Conservation (phyloP, 2,797 vertebrate species). For the Arremon aurantiirostris region DNA sequence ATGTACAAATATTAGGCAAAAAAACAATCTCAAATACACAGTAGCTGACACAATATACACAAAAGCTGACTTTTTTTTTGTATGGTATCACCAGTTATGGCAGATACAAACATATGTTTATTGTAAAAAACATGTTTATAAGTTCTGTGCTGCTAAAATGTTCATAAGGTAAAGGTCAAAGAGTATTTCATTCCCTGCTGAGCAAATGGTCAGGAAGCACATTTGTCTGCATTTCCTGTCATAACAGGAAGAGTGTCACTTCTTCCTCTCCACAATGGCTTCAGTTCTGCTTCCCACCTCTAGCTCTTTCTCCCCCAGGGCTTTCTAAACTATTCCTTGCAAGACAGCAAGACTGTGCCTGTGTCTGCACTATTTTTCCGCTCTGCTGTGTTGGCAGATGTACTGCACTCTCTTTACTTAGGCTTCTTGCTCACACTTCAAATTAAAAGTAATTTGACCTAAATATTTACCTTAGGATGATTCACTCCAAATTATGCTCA, state of each 20-base stretch:
- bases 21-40: not conserved
- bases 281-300: conserved; percentile 97
- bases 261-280: conserved; percentile 99
- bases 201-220: conserved; percentile 95
- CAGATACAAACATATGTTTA: conserved; percentile 68
- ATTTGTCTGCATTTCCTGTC: conserved; percentile 99
- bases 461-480: conserved; percentile 76
- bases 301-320: conserved; percentile 87
- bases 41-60: not conserved
- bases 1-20: not conserved
- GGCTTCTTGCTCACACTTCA: conserved; percentile 52
- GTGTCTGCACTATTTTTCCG: conserved; percentile 58
- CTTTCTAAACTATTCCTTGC: conserved; percentile 78
- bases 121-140: conserved; percentile 78
- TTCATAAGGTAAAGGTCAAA: conserved; percentile 79
- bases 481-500: conserved; percentile 82
- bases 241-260: conserved; percentile 99
- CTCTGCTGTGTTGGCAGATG: conserved; percentile 62
- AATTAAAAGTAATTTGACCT: conserved; percentile 71
- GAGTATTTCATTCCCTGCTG: conserved; percentile 80
- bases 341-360: conserved; percentile 77
- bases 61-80: not conserved
- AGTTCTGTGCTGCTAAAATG: conserved; percentile 74
- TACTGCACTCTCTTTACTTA: conserved; percentile 63
- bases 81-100: not conserved